phyloP scores from a whole-genome alignment of 2,888 invertebrate species.

The Helicoverpa assulta region DNA sequence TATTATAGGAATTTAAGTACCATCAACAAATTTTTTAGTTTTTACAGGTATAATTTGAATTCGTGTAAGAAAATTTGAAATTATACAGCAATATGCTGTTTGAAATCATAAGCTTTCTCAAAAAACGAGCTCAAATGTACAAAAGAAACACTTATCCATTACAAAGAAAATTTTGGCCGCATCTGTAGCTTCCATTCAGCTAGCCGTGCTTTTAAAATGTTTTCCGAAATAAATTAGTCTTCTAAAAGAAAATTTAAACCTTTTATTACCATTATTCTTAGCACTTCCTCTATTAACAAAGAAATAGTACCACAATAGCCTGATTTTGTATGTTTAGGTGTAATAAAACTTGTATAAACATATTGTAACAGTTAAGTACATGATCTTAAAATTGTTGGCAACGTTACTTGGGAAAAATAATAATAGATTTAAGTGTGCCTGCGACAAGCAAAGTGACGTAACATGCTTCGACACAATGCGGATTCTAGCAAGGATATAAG shows the following conservation, averaged over 20 bases:
- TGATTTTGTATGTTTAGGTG: slow-evolving; percentile 3
- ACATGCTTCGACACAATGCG: not conserved
- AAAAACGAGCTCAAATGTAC: not conserved
- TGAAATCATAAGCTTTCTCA: no score
- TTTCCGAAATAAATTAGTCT: slow-evolving; percentile 2
- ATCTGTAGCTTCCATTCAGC: not conserved
- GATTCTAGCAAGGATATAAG: no score
- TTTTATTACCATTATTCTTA: slow-evolving; percentile 1
- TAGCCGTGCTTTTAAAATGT: not conserved
- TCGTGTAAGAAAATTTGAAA: no score
- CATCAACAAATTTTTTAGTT: no score
- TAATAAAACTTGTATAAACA: slow-evolving; percentile 21
- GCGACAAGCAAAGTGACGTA: slow-evolving; percentile 2
- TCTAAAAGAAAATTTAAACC: slow-evolving; percentile 4
- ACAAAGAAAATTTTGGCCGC: not conserved
- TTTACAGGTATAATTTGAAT: no score
- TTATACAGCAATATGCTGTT: no score
- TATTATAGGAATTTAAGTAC: no score
- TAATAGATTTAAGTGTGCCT: slow-evolving; percentile 2
- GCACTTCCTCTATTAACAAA: slow-evolving; percentile 10
- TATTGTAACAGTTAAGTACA: slow-evolving; percentile 1
- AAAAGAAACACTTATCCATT: not conserved
- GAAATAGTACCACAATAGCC: slow-evolving; percentile 7
- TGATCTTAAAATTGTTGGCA: slow-evolving; percentile 20
- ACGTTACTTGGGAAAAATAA: not conserved